Evolutionary conservation across 37 sponge, comb jelly and placozoan genomes (phyloP).

Genomic region (Axinella damicornis): DNA sequence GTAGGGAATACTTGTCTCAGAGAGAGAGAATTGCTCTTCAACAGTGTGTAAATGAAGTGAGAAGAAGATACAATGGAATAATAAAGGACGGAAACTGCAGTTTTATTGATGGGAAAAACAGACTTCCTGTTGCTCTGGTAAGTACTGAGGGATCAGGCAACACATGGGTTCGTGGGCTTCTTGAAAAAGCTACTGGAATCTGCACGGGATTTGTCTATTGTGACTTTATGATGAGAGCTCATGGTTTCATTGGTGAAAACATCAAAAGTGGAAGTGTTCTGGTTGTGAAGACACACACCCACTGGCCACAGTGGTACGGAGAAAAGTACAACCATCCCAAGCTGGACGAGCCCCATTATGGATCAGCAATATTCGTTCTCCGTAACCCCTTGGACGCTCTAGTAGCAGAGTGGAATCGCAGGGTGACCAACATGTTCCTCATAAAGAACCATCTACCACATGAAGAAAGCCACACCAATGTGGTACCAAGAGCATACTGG

Average conservation of each 20-base stretch:
- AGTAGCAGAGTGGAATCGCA: slow-evolving; percentile 63
- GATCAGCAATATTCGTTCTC: slow-evolving; percentile 48
- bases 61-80: background rate
- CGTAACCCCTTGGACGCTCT: slow-evolving; percentile 58
- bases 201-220: slow-evolving; percentile 61
- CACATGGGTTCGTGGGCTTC: slow-evolving; percentile 63
- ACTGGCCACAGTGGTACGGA: slow-evolving; percentile 25
- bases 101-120: slow-evolving; percentile 37
- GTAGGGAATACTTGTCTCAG: background rate
- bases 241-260: slow-evolving; percentile 60
- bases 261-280: slow-evolving; percentile 33
- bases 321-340: background rate
- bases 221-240: slow-evolving; percentile 27
- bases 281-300: slow-evolving; percentile 57
- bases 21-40: background rate
- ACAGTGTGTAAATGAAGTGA: background rate
- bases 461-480: slow-evolving; percentile 1
- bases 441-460: background rate
- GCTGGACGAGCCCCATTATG: slow-evolving; percentile 1
- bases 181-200: slow-evolving; percentile 60
- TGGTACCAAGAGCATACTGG: background rate
- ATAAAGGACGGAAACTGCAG: slow-evolving; percentile 3
- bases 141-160: slow-evolving; percentile 67
- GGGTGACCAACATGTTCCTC: slow-evolving; percentile 7
- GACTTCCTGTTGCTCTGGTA: slow-evolving; percentile 55